A percentile compares a stretch with the other conserved stretches of the same genome.
phyloP scores from a whole-genome alignment of 2,797 vertebrate genomes.

The Peromyscus aztecus region DNA sequence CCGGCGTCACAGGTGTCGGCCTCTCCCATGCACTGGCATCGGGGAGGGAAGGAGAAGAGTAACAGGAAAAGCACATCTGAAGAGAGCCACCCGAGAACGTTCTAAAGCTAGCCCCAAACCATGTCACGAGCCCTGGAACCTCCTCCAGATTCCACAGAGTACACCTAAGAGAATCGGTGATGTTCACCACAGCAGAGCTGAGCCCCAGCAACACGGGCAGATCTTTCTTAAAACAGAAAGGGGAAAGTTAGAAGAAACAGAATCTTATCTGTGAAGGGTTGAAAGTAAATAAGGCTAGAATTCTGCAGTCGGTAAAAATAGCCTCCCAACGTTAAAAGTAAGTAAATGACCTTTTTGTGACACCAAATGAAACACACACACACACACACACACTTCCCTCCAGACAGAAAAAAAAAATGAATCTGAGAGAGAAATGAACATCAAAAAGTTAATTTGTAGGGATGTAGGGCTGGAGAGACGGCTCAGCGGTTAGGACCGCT shows the following conservation, averaged over 20 bases:
- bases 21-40: too few relatives aligned
- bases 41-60: background rate
- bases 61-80: background rate
- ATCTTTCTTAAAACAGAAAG: conserved; percentile 32
- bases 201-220: background rate
- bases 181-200: background rate
- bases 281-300: conserved; percentile 11
- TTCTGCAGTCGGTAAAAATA: conserved; percentile 56
- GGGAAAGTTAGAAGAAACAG: conserved; percentile 7
- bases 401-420: conserved; percentile 17
- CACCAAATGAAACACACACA: background rate
- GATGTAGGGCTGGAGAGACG: too few relatives aligned
- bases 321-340: background rate
- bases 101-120: conserved; percentile 40
- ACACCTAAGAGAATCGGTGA: background rate
- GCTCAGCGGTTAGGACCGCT: background rate
- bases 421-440: conserved; percentile 51
- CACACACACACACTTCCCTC: background rate
- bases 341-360: conserved; percentile 22
- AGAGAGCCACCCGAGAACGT: background rate
- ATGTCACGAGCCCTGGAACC: background rate
- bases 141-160: background rate
- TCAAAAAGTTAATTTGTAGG: background rate
- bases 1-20: too few relatives aligned
- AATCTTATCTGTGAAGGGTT: conserved; percentile 18